Evolutionary conservation across 2,113 vertebrate genomes (phyloP), one percentile per base, ranked within the genome.

Genomic region (Paramormyrops kingsleyae): DNA sequence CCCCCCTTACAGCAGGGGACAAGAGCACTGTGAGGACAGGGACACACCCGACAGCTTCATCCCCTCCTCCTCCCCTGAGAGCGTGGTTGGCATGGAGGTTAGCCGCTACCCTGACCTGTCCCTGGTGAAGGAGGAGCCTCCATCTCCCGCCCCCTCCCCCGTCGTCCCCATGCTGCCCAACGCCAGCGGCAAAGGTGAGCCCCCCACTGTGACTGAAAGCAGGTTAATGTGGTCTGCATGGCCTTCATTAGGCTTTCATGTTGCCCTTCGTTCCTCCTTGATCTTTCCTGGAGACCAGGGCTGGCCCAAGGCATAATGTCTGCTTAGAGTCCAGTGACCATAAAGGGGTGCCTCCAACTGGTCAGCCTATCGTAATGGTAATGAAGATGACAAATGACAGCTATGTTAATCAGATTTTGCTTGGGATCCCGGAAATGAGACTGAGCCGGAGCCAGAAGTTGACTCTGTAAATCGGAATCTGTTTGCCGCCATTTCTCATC

Each of bases 1-100:
- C 84, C 47, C 85, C 42, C 87, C 90, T n/a, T 21, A 15, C 39
- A 90, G 89, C 94, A 99, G 99, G 92, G 94, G 95, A 44, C 98
- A 98, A 91, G 97, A 97, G 86, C 95, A 96, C 24, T 95, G 95
- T 94, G 97, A 97, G 1, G 97, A 96, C 59, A 94, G 96, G 24
- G 95, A 96, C 91, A 96, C 95, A 39, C 97, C 97, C 0, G 98
- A 99, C 87, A 95, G 97, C 91, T 99, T 97, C 70, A 96, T 99
- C 52, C 98, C 98, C 2, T 98, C 99, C 0, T 99, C 99, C 0
- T 99, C 98, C 90, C 99, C 99, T 0, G 99, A 99, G 94, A 99
- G 98, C 0, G 97, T 98, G 89, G 95, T 96, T 8, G 98, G 98
- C 83, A 91, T 95, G 91, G 98, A 99, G 94, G 95, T 99, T 88